Evolutionary conservation across 2,113 vertebrate genomes (phyloP).

Genomic region (Corythaeola cristata): DNA sequence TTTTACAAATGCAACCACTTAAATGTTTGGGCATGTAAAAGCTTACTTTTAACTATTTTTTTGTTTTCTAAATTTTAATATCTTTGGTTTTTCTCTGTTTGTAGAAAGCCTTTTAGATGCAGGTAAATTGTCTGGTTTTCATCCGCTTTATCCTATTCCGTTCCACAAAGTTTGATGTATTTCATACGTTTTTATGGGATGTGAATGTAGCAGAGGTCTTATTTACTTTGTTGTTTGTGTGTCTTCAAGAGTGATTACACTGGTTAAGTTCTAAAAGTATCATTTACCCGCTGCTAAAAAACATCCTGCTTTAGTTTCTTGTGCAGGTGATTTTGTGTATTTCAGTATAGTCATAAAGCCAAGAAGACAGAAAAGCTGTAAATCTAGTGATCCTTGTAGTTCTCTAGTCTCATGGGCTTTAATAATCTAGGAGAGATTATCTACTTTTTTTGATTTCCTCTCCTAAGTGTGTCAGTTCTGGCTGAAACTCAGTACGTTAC

Average conservation of each 20-base stretch:
- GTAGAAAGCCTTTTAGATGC: neutral
- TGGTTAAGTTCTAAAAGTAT: slow-evolving; percentile 3
- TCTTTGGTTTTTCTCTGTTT: neutral
- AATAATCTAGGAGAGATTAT: neutral
- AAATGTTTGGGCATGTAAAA: neutral
- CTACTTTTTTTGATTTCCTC: neutral
- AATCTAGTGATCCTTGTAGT: neutral
- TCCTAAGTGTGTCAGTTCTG: slow-evolving; percentile 20
- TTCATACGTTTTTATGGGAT: neutral
- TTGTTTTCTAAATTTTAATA: neutral
- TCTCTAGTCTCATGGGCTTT: neutral
- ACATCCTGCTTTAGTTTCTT: neutral
- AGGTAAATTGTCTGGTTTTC: neutral
- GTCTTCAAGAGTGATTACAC: neutral
- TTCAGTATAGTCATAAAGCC: neutral
- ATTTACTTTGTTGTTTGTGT: neutral
- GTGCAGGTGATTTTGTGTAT: neutral
- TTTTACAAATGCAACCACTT: neutral
- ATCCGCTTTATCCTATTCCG: neutral
- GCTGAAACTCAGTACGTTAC: slow-evolving; percentile 46
- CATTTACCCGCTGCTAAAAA: neutral
- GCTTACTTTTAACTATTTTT: neutral
- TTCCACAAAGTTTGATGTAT: neutral
- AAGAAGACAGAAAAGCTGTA: neutral
- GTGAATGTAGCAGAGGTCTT: neutral